Percentiles rank a stretch among this genome's conserved stretches.
Evolutionary conservation across 2,113 vertebrate genomes (phyloP).

Genomic region (Pangasianodon gigas): DNA sequence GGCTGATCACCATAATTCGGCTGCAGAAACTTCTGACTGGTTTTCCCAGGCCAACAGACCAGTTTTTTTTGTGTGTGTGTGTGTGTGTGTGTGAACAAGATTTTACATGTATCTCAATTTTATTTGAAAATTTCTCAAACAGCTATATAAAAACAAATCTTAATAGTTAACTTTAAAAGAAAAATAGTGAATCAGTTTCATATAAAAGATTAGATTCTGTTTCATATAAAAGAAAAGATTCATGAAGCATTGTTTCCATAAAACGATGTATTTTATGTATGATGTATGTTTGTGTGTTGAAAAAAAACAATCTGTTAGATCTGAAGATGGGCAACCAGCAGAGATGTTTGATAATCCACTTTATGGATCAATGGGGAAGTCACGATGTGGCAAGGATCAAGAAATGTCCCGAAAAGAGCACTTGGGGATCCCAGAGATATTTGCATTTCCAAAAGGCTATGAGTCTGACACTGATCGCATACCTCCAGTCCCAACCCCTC

Average conservation of each 20-base stretch:
- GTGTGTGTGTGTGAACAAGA: neutral
- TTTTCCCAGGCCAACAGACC: neutral
- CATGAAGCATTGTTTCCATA: neutral
- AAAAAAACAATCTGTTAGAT: constrained; percentile 48
- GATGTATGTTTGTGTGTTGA: neutral
- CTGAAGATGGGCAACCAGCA: constrained; percentile 69
- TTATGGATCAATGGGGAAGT: constrained; percentile 79
- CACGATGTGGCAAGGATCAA: constrained; percentile 75
- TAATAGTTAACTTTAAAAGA: neutral
- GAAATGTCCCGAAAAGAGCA: constrained; percentile 77
- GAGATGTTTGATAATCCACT: constrained; percentile 97
- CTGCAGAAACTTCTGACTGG: neutral
- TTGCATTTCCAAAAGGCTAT: constrained; percentile 68
- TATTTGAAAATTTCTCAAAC: neutral
- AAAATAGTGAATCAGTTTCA: neutral
- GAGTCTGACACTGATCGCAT: constrained; percentile 72
- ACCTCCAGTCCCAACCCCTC: constrained; percentile 74
- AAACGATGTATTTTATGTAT: neutral
- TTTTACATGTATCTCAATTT: neutral
- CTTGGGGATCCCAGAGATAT: constrained; percentile 61
- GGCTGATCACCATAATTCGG: neutral
- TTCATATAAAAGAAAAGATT: neutral
- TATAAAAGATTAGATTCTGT: neutral
- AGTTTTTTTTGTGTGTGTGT: neutral
- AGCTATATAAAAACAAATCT: neutral